Conservation (phyloP, 2,797 vertebrate genomes). For the Acanthurus tractus region DNA sequence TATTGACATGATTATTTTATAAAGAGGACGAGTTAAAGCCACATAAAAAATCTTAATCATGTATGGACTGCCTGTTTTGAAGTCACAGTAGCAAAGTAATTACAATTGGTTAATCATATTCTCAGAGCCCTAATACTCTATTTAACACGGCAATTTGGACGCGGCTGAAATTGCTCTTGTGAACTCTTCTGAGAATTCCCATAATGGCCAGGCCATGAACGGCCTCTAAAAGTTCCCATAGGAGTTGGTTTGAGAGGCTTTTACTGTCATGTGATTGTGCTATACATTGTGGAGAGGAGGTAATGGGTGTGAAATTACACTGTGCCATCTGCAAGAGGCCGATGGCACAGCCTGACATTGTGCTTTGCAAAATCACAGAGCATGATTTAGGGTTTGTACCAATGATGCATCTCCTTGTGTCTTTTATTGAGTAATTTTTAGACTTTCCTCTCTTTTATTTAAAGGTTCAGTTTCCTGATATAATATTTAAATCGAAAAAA, state of each 20-base stretch:
- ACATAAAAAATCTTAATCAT: slow-evolving; percentile 25
- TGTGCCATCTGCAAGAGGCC: slow-evolving; percentile 69
- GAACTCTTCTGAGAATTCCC: slow-evolving; percentile 77
- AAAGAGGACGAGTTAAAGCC: slow-evolving; percentile 20
- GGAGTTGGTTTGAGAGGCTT: slow-evolving; percentile 73
- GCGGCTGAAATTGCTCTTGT: slow-evolving; percentile 76
- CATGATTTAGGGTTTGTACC: slow-evolving; percentile 22
- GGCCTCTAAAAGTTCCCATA: slow-evolving; percentile 77
- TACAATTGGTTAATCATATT: slow-evolving; percentile 80
- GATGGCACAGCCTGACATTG: slow-evolving; percentile 63
- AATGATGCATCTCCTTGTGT: slow-evolving; percentile 15
- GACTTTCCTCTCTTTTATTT: slow-evolving; percentile 8
- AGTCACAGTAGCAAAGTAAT: slow-evolving; percentile 72
- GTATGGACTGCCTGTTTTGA: slow-evolving; percentile 63
- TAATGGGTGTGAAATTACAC: slow-evolving; percentile 84
- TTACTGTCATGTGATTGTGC: slow-evolving; percentile 76
- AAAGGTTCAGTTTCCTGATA: slow-evolving; percentile 9
- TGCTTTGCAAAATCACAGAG: slow-evolving; percentile 37
- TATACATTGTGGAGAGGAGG: slow-evolving; percentile 76
- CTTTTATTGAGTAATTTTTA: neutral
- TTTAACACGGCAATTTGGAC: slow-evolving; percentile 79
- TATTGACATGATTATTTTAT: slow-evolving; percentile 25
- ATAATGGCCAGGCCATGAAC: slow-evolving; percentile 74
- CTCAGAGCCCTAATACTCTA: slow-evolving; percentile 76
- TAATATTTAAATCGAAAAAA: neutral